These are phyloP conservation scores for Chionoecetes opilio DNA, from an alignment of 1,140 invertebrate species.

Conservation along the genomic window DNA sequence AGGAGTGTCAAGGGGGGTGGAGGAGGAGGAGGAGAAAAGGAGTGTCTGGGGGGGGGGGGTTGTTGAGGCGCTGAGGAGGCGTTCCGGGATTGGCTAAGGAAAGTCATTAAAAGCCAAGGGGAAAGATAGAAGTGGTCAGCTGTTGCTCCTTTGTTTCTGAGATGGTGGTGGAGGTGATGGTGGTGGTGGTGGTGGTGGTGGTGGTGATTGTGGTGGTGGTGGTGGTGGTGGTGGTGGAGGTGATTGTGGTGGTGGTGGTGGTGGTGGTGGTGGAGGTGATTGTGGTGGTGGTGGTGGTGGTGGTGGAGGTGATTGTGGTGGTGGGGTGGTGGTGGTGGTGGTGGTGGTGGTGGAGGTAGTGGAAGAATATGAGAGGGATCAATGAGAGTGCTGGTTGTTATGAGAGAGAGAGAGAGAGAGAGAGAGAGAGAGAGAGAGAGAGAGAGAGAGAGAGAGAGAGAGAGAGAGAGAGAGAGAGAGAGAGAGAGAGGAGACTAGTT, in stretches of 20 bases:
- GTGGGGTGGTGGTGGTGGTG: background rate
- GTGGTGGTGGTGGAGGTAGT: background rate
- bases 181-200: background rate
- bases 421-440: background rate
- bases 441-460: too few relatives aligned
- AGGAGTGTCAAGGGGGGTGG: background rate
- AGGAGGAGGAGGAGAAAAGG: background rate
- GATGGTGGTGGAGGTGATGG: background rate
- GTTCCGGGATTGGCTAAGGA: constrained; percentile 1
- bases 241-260: background rate
- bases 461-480: too few relatives aligned
- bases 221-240: background rate
- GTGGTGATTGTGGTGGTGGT: background rate
- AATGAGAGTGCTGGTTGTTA: background rate
- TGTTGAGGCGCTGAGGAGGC: background rate
- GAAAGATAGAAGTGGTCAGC: background rate
- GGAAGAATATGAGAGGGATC: background rate
- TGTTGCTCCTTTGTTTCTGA: constrained; percentile 18
- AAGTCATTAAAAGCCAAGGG: background rate
- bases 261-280: background rate
- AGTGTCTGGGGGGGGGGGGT: background rate
- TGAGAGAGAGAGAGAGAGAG: background rate
- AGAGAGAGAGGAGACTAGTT: background rate
- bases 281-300: background rate
- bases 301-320: background rate